Percentiles rank a stretch among this genome's conserved stretches.
phyloP scores from a whole-genome alignment of 2,888 invertebrate genomes.

The Eumerus sabulonum region DNA sequence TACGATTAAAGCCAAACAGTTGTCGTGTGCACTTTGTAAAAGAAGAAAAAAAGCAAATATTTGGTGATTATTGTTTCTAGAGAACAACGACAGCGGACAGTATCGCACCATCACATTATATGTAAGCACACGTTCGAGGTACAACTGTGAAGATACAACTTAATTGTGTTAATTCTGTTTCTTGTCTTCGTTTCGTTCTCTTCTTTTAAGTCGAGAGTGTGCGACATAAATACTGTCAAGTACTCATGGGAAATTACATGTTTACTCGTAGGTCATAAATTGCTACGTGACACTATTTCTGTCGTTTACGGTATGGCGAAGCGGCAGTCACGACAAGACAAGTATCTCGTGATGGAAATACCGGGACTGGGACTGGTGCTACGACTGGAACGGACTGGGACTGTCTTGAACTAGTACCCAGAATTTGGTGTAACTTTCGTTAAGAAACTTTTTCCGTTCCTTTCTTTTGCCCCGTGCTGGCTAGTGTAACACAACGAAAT shows the following conservation, averaged over 20 bases:
- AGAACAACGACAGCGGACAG: constrained; percentile 2
- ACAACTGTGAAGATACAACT: constrained; percentile 41
- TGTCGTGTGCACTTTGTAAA: too few relatives aligned
- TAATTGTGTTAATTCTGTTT: constrained; percentile 49
- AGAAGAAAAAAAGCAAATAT: too few relatives aligned
- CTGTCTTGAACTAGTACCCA: neutral
- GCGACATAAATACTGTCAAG: constrained; percentile 45
- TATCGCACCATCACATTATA: neutral
- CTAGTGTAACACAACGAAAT: too few relatives aligned
- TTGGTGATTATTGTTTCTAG: neutral
- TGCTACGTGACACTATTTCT: constrained; percentile 60
- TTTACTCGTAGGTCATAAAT: constrained; percentile 50
- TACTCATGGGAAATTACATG: constrained; percentile 57
- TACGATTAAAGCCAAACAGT: too few relatives aligned
- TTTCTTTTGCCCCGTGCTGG: too few relatives aligned
- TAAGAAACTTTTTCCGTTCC: too few relatives aligned
- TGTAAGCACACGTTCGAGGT: neutral
- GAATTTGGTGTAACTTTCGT: too few relatives aligned
- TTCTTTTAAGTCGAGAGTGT: constrained; percentile 22
- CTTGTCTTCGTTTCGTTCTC: neutral
- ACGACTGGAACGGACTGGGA: neutral
- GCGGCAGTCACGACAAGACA: too few relatives aligned
- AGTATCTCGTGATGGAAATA: too few relatives aligned
- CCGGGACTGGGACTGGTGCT: too few relatives aligned
- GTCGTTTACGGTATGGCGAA: constrained; percentile 23